Percentiles rank a stretch among this genome's conserved stretches.
These are phyloP conservation scores for Athalia rosae DNA, from an alignment of 2,888 invertebrate species.

Conservation along the genomic window DNA sequence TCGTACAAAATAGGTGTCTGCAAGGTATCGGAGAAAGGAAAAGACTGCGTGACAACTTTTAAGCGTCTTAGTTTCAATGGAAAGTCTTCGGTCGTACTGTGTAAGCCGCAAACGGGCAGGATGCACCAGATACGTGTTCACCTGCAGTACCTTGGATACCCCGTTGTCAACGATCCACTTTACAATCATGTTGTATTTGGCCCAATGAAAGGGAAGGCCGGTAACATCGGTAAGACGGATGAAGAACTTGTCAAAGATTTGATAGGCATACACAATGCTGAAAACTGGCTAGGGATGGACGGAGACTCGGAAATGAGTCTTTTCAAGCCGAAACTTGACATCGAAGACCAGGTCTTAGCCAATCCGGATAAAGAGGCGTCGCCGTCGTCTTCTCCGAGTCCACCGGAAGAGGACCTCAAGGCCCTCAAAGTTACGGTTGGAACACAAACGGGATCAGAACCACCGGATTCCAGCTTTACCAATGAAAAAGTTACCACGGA, in stretches of 20 bases:
- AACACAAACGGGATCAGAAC: conserved; percentile 89
- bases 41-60: conserved; percentile 94
- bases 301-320: conserved; percentile 89
- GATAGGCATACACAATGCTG: conserved; percentile 94
- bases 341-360: conserved; percentile 79
- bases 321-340: conserved; percentile 84
- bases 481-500: conserved; percentile 86
- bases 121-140: conserved; percentile 99
- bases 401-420: conserved; percentile 69
- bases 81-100: conserved; percentile 93
- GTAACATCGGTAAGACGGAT: conserved; percentile 91
- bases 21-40: conserved; percentile 94
- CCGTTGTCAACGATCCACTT: conserved; percentile 97
- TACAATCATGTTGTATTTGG: conserved; percentile 98
- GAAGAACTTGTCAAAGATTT: conserved; percentile 92
- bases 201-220: conserved; percentile 91
- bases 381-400: conserved; percentile 73
- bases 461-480: conserved; percentile 81
- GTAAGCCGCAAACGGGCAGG: conserved; percentile 95
- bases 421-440: conserved; percentile 84
- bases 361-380: conserved; percentile 78
- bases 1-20: conserved; percentile 98
- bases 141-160: conserved; percentile 97
- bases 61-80: conserved; percentile 91
- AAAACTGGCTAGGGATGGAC: conserved; percentile 95